Evolutionary conservation across 2,113 vertebrate genomes (phyloP), one percentile per base, ranked within the genome.

Genomic region (Myocastor coypus): DNA sequence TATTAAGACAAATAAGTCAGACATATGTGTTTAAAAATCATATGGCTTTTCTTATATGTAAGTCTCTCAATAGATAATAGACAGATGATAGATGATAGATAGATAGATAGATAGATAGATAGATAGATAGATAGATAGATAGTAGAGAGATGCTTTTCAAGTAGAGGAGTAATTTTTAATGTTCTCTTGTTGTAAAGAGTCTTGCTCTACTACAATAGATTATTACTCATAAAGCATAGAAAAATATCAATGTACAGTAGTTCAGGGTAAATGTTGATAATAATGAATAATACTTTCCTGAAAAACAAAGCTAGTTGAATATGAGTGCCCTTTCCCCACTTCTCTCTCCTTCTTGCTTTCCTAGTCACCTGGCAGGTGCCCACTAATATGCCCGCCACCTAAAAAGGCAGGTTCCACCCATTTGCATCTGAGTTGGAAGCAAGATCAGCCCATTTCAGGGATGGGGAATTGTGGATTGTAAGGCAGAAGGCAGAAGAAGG

Each of bases 251-350:
- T 75, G 37, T 73, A 37, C 20, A 57, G 32, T 68, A 78, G 83
- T 64, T 66, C 26, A 19, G 32, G 46, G 1, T 71, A 57, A 91
- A 19, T 34, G 9, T 4, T 64, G 8, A n/a, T 73, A 50, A 78
- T 46, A 7, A 63, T 69, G 83, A 37, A 34, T 16, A 42, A n/a
- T 17, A 73, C 11, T 8, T 64, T 34, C 19, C 7, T 30, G 40
- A 87, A 93, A 84, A 71, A 50, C 32, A 92, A 50, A 88, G 3
- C 10, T 83, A 57, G 37, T 64, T 82, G 87, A 77, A 93, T 52
- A 13, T 32, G 2, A 50, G n/a, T 10, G 1, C 9, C 13, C 2
- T 77, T 83, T 66, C 20, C 40, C 24, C 1, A 11, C 17, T 8
- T 81, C 32, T 52, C 37, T n/a, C 34, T 85, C 52, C 52, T 87